Evolutionary conservation across 2,888 invertebrate species (phyloP).

Genomic region (Hymenopus coronatus): DNA sequence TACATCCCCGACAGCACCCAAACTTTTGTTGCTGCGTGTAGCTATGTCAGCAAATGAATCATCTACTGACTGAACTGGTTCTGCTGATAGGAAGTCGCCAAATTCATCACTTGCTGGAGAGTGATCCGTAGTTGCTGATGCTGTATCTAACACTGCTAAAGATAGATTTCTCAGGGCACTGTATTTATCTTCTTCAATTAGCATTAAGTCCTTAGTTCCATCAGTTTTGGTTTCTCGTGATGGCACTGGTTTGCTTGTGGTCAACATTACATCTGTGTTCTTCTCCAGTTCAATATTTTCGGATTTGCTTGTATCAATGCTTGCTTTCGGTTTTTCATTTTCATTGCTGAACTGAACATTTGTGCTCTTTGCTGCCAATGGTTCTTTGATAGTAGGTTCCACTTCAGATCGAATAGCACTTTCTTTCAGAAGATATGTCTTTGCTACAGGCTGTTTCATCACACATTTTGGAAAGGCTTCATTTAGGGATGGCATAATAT

Average conservation of each 20-base stretch:
- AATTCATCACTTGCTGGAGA: conserved; percentile 45
- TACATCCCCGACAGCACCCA: not conserved
- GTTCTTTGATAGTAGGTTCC: not conserved
- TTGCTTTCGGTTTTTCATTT: not conserved
- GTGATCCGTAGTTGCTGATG: conserved; percentile 30
- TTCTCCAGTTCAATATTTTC: not conserved
- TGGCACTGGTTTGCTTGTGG: not conserved
- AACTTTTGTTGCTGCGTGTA: not conserved
- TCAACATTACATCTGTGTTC: not conserved
- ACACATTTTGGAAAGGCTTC: conserved; percentile 46
- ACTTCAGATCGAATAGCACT: conserved; percentile 29
- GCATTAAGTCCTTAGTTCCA: conserved; percentile 42
- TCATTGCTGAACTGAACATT: not conserved
- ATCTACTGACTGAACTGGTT: conserved; percentile 33
- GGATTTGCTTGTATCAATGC: not conserved
- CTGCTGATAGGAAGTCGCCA: conserved; percentile 50
- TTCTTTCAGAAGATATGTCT: conserved; percentile 31
- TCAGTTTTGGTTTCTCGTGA: conserved; percentile 32
- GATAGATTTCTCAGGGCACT: conserved; percentile 49
- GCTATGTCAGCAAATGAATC: conserved; percentile 35
- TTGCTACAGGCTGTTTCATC: conserved; percentile 42
- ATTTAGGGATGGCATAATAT: conserved; percentile 19
- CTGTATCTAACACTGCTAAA: conserved; percentile 29
- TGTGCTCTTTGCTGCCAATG: not conserved
- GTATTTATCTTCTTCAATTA: conserved; percentile 48